phyloP scores from a whole-genome alignment of 2,888 invertebrate genomes.

The Campaea margaritaria region DNA sequence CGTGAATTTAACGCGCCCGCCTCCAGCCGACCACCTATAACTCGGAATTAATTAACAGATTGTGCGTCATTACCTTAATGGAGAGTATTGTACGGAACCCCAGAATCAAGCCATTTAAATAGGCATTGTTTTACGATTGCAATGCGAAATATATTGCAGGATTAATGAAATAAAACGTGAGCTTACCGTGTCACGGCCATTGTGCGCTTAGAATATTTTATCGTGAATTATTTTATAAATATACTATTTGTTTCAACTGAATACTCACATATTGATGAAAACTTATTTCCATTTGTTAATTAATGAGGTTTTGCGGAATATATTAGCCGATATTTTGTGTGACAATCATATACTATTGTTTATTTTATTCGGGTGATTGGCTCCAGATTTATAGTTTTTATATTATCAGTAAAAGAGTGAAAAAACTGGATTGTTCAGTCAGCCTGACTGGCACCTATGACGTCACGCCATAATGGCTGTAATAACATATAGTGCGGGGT shows the following conservation, averaged over 20 bases:
- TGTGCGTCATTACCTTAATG: constrained; percentile 26
- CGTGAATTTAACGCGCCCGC: constrained; percentile 24
- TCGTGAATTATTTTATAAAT: constrained; percentile 13
- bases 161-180: constrained; percentile 4
- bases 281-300: constrained; percentile 20
- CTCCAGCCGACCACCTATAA: constrained; percentile 19
- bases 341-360: background rate
- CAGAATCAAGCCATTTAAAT: constrained; percentile 14
- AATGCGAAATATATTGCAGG: background rate
- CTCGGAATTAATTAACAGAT: constrained; percentile 37
- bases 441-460: constrained; percentile 38
- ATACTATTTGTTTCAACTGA: constrained; percentile 9
- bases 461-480: constrained; percentile 42
- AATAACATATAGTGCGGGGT: constrained; percentile 48
- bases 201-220: constrained; percentile 10
- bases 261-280: constrained; percentile 14
- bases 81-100: constrained; percentile 5
- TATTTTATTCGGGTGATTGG: constrained; percentile 5
- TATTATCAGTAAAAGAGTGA: constrained; percentile 35
- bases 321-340: background rate
- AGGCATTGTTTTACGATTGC: constrained; percentile 14
- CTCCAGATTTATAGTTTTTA: constrained; percentile 22
- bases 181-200: background rate
- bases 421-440: constrained; percentile 42
- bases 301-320: background rate